Conservation (phyloP, 2,113 vertebrate genomes). For the Marcusenius ussheri region DNA sequence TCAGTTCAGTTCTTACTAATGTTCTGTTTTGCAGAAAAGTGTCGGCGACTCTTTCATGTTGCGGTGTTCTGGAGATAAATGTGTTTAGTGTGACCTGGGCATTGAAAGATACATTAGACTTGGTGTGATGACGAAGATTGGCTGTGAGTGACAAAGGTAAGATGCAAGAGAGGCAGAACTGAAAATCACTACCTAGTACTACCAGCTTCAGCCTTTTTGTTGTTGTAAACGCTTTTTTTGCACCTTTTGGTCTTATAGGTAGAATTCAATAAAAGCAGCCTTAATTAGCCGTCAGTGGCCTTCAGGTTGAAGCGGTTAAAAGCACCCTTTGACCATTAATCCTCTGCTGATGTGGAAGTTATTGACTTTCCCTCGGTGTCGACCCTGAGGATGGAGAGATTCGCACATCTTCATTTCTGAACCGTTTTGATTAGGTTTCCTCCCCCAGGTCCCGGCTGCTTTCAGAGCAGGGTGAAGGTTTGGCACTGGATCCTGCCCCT, state of each 20-base stretch:
- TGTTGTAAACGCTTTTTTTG: background rate
- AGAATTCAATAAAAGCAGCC: conserved; percentile 16
- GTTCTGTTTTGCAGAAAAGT: background rate
- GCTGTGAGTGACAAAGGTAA: background rate
- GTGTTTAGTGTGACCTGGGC: background rate
- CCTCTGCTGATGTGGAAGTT: conserved; percentile 41
- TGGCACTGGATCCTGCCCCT: conserved; percentile 18
- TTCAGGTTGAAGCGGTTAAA: conserved; percentile 43
- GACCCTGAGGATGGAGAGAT: background rate
- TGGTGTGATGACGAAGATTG: background rate
- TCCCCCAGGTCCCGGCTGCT: background rate
- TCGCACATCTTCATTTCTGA: conserved; percentile 2
- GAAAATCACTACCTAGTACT: background rate
- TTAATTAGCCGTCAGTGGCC: conserved; percentile 34
- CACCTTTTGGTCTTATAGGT: background rate
- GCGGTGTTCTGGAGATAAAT: background rate
- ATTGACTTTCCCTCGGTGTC: conserved; percentile 26
- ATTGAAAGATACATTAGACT: background rate
- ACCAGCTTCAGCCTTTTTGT: background rate
- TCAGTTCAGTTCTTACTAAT: background rate
- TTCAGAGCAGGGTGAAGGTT: background rate
- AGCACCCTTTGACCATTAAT: conserved; percentile 35
- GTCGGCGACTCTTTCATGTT: background rate
- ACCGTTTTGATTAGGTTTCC: background rate
- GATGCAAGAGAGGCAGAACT: background rate